Evolutionary conservation across 2,888 invertebrate genomes (phyloP), one percentile per base, ranked within the genome.

Genomic region (Eilema depressum): DNA sequence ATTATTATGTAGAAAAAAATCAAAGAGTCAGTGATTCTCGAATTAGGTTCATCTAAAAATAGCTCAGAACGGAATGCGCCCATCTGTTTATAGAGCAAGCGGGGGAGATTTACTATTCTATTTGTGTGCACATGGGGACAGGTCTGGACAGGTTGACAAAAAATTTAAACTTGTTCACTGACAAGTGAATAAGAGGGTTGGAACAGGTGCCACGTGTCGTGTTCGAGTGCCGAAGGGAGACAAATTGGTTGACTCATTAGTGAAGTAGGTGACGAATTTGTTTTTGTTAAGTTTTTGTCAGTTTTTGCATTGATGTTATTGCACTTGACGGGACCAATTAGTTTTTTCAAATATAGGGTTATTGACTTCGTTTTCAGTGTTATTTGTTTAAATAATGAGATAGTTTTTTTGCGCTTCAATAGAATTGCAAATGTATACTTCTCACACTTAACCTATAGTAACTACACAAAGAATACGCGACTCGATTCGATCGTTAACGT

Each of bases 61-160:
- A 94, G 69, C 76, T 23, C 69, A 74, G 77, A 80, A 78, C 82
- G 93, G 94, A 93, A 94, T 94, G 93, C 88, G 93, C 87, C 84
- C 91, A 88, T 90, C 93, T 92, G 93, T 91, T 93, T 92, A 91
- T 93, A 94, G 93, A 87, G 87, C 80, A 90, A 85, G 91, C 91
- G 93, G 91, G 93, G 90, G 93, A 89, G 88, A 85, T 85, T 80
- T 83, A 86, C 88, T 87, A 83, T 83, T 85, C 87, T 90, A 89
- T 89, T 88, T 87, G 75, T 79, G 87, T 83, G 76, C 73, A 74
- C 79, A 82, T 81, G 83, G 83, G 82, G 83, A 85, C 91, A 89
- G 89, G 88, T 90, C 85, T 76, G 78, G 76, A 84, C 92, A 92
- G 91, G 92, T 92, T 88, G 81, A 88, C 87, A 87, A 86, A 86